Evolutionary conservation across 2,797 vertebrate genomes (phyloP).

Genomic region (Chromis chromis): DNA sequence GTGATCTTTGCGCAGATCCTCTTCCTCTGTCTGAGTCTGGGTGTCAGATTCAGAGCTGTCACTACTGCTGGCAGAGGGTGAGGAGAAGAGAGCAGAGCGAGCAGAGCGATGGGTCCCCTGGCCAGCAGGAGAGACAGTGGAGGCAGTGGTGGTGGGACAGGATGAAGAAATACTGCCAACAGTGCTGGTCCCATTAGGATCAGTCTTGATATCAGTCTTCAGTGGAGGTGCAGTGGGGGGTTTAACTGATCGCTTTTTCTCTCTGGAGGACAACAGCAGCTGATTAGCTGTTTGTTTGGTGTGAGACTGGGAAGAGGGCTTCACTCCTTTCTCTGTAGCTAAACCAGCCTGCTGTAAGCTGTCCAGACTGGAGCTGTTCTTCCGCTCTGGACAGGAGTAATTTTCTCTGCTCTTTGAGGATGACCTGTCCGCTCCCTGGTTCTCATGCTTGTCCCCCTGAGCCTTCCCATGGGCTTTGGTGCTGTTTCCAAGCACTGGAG

Average conservation of each 20-base stretch:
- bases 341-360: constrained; percentile 75
- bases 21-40: constrained; percentile 79
- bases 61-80: constrained; percentile 83
- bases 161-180: constrained; percentile 73
- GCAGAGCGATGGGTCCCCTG: constrained; percentile 73
- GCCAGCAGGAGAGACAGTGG: constrained; percentile 71
- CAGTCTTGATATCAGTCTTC: constrained; percentile 85
- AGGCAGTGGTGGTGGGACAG: constrained; percentile 74
- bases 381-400: constrained; percentile 77
- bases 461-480: constrained; percentile 75
- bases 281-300: constrained; percentile 85
- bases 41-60: constrained; percentile 86
- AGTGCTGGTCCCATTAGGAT: constrained; percentile 85
- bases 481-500: constrained; percentile 73
- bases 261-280: constrained; percentile 73
- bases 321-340: constrained; percentile 72
- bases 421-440: constrained; percentile 81
- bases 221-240: constrained; percentile 79
- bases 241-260: constrained; percentile 89
- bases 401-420: constrained; percentile 84
- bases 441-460: constrained; percentile 79
- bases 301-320: constrained; percentile 73
- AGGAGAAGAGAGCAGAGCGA: constrained; percentile 77
- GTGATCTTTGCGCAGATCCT: constrained; percentile 68
- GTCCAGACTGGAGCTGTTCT: constrained; percentile 79